Percentiles rank a stretch among this genome's conserved stretches.
Evolutionary conservation across 2,888 invertebrate species (phyloP).

Genomic region (Arge pagana): DNA sequence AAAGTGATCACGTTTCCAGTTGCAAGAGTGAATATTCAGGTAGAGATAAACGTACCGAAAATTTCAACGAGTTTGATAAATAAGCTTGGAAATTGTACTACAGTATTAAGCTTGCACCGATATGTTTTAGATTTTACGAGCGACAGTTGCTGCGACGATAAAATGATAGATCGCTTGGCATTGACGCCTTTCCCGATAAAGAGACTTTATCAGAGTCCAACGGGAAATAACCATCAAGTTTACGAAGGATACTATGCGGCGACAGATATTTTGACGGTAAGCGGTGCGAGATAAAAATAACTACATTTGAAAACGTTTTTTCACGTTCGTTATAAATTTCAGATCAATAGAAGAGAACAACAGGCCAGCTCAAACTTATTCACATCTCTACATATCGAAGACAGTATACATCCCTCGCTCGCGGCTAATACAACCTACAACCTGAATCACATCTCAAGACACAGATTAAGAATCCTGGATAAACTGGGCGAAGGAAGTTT

Average conservation of each 20-base stretch:
- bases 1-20: slow-evolving; percentile 54
- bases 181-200: slow-evolving; percentile 45
- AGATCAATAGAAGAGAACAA: slow-evolving; percentile 69
- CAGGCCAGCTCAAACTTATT: slow-evolving; percentile 72
- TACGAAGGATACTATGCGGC: slow-evolving; percentile 76
- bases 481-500: slow-evolving; percentile 88
- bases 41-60: too few species aligned
- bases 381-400: slow-evolving; percentile 75
- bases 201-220: slow-evolving; percentile 39
- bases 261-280: slow-evolving; percentile 76
- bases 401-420: slow-evolving; percentile 54
- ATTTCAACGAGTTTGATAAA: neutral
- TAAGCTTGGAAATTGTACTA: neutral
- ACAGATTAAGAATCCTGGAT: slow-evolving; percentile 80
- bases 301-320: slow-evolving; percentile 6
- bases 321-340: slow-evolving; percentile 23
- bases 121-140: slow-evolving; percentile 62
- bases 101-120: neutral
- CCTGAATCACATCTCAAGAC: slow-evolving; percentile 70
- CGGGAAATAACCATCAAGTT: slow-evolving; percentile 46
- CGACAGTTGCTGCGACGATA: slow-evolving; percentile 63
- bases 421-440: slow-evolving; percentile 43
- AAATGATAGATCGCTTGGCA: slow-evolving; percentile 35
- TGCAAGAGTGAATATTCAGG: slow-evolving; percentile 63
- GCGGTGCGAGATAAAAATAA: slow-evolving; percentile 26